Evolutionary conservation across 2,797 vertebrate species (phyloP), one percentile per base, ranked within the genome.

Genomic region (Enteromius treurensis): DNA sequence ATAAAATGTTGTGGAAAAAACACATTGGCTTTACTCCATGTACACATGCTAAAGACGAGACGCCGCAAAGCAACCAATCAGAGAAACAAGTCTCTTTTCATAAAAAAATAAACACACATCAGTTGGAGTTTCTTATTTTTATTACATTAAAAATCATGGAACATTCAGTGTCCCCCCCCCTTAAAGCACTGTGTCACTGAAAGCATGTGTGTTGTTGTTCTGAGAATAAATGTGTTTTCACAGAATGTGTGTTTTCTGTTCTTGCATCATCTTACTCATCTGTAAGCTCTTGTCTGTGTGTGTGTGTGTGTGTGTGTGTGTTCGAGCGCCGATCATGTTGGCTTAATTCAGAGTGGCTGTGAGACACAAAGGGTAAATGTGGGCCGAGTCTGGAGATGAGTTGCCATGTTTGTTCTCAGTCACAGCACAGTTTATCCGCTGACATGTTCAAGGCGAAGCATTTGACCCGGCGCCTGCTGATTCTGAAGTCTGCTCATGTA

Each of bases 301-400:
- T n/a, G n/a, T n/a, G n/a, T n/a, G n/a, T n/a, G n/a, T 42, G 6
- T 40, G 68, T 71, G 69, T 71, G 62, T 69, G 69, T 60, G 80
- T 69, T 19, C 83, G 49, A 85, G 80, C 42, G 65, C 42, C 80
- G 68, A 81, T 87, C 84, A 84, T 65, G 69, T 69, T 45, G 42
- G 71, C n/a, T 73, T 84, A 77, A 86, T 88, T 82, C 47, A 68
- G 26, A 80, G 77, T 62, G 86, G 45, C 84, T 67, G 84, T 37
- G 58, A 76, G 69, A 77, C 37, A 53, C 51, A 69, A 51, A 82
- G 87, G 82, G 69, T 76, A 86, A 69, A 84, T 70, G 84, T 78
- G 47, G 42, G 70, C 32, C 1, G 78, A 77, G 58, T 65, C 73
- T 77, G 47, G 40, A 76, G 82, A 84, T 77, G 84, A 65, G 69